phyloP scores from a whole-genome alignment of 37 sponge, comb jelly and placozoan species.

The Agelas oroides region DNA sequence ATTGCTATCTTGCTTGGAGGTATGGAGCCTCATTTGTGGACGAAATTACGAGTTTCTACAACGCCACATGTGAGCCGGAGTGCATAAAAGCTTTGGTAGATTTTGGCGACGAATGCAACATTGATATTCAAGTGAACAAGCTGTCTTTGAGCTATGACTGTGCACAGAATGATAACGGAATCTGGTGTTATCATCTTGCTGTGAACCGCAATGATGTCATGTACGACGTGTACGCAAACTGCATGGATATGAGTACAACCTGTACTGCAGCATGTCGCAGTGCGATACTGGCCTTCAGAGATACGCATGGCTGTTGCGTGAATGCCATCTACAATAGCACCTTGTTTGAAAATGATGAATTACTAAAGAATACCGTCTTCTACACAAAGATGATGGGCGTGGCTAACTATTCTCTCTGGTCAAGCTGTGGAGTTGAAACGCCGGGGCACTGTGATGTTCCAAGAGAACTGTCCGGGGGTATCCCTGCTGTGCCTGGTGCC shows the following conservation, averaged over 20 bases:
- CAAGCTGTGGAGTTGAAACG: too few species aligned
- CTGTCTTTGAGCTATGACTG: background rate
- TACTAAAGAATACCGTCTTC: too few species aligned
- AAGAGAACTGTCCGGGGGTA: too few species aligned
- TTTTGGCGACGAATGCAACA: background rate
- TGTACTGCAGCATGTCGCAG: background rate
- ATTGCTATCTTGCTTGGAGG: too few species aligned
- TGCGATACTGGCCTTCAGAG: background rate
- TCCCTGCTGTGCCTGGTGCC: too few species aligned
- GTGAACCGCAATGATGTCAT: background rate
- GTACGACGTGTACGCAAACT: background rate
- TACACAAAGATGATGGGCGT: too few species aligned
- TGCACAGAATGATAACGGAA: background rate
- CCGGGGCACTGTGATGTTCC: too few species aligned
- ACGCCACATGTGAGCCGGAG: background rate
- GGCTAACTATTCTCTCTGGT: too few species aligned
- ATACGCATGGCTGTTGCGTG: too few species aligned
- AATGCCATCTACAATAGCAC: too few species aligned
- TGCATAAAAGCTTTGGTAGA: background rate
- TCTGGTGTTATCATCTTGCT: background rate
- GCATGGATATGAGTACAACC: background rate
- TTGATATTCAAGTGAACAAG: background rate
- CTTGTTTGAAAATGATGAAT: too few species aligned
- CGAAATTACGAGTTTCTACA: background rate
- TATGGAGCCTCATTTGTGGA: too few species aligned